Percentiles rank a stretch among this genome's conserved stretches.
Evolutionary conservation across 2,797 vertebrate species (phyloP).

Genomic region (Amblyraja radiata): DNA sequence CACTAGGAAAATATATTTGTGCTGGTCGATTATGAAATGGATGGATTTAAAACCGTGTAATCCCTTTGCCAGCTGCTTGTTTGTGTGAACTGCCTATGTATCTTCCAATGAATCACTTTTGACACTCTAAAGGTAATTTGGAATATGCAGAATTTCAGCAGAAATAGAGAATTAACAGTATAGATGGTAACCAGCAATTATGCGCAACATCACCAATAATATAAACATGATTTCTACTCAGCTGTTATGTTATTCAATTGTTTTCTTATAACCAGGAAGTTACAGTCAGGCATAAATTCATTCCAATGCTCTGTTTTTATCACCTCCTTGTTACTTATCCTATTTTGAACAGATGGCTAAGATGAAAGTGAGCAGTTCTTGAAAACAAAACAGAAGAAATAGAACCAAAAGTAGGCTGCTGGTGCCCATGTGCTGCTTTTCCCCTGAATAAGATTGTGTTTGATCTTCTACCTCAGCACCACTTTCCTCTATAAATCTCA

Average conservation of each 20-base stretch:
- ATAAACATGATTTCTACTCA: background rate
- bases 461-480: too few relatives aligned
- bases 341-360: background rate
- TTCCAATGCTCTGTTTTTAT: background rate
- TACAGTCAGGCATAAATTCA: background rate
- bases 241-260: background rate
- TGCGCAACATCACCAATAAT: background rate
- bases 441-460: too few relatives aligned
- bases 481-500: too few relatives aligned
- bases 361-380: background rate
- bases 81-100: background rate
- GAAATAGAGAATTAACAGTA: conserved; percentile 20
- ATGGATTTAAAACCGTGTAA: background rate
- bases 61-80: conserved; percentile 14
- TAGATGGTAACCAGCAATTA: background rate
- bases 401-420: too few relatives aligned
- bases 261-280: background rate
- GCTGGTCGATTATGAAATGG: conserved; percentile 1
- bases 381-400: too few relatives aligned
- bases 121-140: background rate
- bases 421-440: too few relatives aligned
- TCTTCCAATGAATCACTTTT: background rate
- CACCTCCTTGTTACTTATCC: background rate
- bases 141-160: background rate
- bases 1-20: background rate